These are phyloP conservation scores for Molorchus minor DNA, from an alignment of 2,888 invertebrate genomes.

Conservation along the genomic window DNA sequence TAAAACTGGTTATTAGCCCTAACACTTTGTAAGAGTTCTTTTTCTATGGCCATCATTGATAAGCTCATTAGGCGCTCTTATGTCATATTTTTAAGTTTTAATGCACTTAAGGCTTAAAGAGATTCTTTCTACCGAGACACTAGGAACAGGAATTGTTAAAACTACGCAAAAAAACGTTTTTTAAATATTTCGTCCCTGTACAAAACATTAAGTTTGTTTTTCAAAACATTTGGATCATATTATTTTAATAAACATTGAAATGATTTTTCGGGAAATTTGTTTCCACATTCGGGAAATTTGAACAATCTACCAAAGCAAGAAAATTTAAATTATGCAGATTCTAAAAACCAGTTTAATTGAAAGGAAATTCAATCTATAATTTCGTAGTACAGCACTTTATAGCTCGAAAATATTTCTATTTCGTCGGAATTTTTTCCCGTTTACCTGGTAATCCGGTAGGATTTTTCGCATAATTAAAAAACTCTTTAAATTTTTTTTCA, in stretches of 20 bases:
- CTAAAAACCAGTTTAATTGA: slow-evolving; percentile 21
- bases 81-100: too few relatives aligned
- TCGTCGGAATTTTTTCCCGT: slow-evolving; percentile 22
- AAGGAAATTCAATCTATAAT: slow-evolving; percentile 24
- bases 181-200: too few relatives aligned
- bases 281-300: slow-evolving; percentile 15
- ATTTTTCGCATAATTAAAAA: slow-evolving; percentile 25
- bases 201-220: too few relatives aligned
- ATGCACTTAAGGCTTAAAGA: too few relatives aligned
- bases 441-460: slow-evolving; percentile 20
- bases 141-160: too few relatives aligned
- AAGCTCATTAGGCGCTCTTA: too few relatives aligned
- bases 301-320: slow-evolving; percentile 25
- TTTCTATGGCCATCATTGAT: too few relatives aligned
- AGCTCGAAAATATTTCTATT: slow-evolving; percentile 24
- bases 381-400: slow-evolving; percentile 27
- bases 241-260: slow-evolving; percentile 20
- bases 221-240: too few relatives aligned
- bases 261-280: slow-evolving; percentile 23
- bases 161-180: too few relatives aligned
- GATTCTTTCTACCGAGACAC: too few relatives aligned
- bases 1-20: too few relatives aligned
- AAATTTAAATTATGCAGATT: slow-evolving; percentile 23
- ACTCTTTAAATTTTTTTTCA: slow-evolving; percentile 22
- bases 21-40: too few relatives aligned